Percentiles rank a stretch among this genome's conserved stretches.
phyloP scores from a whole-genome alignment of 2,113 vertebrate species.

The Macaca mulatta region DNA sequence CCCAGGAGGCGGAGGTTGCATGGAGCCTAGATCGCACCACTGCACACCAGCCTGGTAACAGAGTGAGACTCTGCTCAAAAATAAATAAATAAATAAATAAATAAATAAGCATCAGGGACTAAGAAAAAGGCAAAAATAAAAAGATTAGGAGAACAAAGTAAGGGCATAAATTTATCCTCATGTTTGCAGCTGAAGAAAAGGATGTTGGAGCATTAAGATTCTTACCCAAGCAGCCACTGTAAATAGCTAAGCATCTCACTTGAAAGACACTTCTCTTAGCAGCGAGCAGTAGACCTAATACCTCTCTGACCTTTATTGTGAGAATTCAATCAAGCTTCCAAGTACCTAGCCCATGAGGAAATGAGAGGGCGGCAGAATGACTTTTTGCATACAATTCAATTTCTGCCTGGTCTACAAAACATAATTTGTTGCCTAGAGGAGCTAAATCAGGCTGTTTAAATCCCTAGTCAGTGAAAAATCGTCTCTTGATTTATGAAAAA shows the following conservation, averaged over 20 bases:
- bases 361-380: not conserved
- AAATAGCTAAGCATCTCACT: too few species aligned
- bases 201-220: not conserved
- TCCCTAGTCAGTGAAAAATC: not conserved
- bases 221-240: not conserved
- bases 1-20: too few species aligned
- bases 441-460: conserved; percentile 1
- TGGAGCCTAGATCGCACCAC: too few species aligned
- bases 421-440: not conserved
- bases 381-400: not conserved
- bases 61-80: too few species aligned
- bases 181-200: not conserved
- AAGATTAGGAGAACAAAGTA: not conserved
- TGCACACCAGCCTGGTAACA: too few species aligned
- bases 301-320: not conserved
- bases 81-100: too few species aligned
- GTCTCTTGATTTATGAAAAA: not conserved
- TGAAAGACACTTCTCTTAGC: not conserved
- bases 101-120: not conserved
- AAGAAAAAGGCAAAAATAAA: not conserved
- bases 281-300: not conserved
- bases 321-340: not conserved
- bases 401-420: conserved; percentile 3
- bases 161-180: not conserved
- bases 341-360: not conserved